Conservation (phyloP, 2,888 invertebrate species). For the Anthophora plumipes region DNA sequence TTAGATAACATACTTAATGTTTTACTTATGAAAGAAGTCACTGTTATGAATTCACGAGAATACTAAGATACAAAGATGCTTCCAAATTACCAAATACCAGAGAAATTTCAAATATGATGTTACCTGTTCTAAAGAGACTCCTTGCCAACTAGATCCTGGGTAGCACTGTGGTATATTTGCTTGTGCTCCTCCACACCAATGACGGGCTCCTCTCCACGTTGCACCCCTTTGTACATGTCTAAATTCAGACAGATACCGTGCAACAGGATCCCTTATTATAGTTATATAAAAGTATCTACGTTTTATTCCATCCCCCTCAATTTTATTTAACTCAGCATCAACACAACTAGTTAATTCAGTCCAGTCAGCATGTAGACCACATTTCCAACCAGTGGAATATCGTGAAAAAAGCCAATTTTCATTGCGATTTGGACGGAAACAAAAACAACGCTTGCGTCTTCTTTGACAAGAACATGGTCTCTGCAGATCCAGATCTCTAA, state of each 20-base stretch:
- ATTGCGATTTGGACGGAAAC: slow-evolving; percentile 95
- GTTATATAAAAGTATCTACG: slow-evolving; percentile 98
- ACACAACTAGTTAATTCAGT: slow-evolving; percentile 98
- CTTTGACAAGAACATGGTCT: slow-evolving; percentile 97
- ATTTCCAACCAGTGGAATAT: slow-evolving; percentile 99
- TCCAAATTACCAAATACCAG: slow-evolving; percentile 12
- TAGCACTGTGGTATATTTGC: slow-evolving; percentile 94
- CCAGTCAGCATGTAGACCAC: slow-evolving; percentile 99
- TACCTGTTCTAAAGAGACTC: slow-evolving; percentile 90
- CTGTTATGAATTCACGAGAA: slow-evolving; percentile 23
- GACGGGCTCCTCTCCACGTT: slow-evolving; percentile 94
- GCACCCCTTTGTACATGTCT: slow-evolving; percentile 98
- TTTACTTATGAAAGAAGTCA: slow-evolving; percentile 49
- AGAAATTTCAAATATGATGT: slow-evolving; percentile 10
- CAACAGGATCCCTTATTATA: slow-evolving; percentile 96
- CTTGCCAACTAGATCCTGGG: slow-evolving; percentile 92
- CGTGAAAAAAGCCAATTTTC: slow-evolving; percentile 99
- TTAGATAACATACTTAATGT: slow-evolving; percentile 38
- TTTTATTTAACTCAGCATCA: slow-evolving; percentile 95
- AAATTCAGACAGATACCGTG: slow-evolving; percentile 97
- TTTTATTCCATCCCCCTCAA: slow-evolving; percentile 93
- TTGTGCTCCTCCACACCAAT: slow-evolving; percentile 88
- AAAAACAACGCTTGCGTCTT: slow-evolving; percentile 94
- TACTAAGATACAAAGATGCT: slow-evolving; percentile 23
- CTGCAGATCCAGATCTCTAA: slow-evolving; percentile 96